A percentile compares a stretch with the other conserved stretches of the same genome.
Conservation (phyloP, 64 coral and sea anemone species). For the Actinia equina region DNA sequence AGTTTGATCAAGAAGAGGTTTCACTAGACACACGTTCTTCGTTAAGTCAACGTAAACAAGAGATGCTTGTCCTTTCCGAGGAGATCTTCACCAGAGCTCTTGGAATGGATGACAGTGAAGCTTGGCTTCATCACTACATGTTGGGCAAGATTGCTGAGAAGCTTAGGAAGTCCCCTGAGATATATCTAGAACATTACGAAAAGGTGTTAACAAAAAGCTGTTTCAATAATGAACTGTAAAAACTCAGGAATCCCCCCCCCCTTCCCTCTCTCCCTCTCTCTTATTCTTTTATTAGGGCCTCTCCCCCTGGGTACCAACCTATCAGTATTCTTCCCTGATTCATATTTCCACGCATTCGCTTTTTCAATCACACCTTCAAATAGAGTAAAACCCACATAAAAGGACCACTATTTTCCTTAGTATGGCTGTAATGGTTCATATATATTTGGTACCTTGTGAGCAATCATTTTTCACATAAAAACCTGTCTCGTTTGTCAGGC, state of each 20-base stretch:
- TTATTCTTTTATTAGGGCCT: too few species aligned
- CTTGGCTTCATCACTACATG: slow-evolving; percentile 95
- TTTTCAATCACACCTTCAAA: too few species aligned
- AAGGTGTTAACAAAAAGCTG: slow-evolving; percentile 34
- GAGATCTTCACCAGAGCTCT: slow-evolving; percentile 84
- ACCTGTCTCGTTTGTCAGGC: too few species aligned
- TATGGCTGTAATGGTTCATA: too few species aligned
- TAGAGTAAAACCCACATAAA: too few species aligned
- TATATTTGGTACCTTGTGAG: too few species aligned
- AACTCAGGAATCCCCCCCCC: background rate
- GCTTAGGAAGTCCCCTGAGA: slow-evolving; percentile 55
- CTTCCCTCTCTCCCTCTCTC: too few species aligned
- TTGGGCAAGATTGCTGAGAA: slow-evolving; percentile 97
- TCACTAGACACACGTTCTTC: slow-evolving; percentile 60
- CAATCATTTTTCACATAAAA: too few species aligned
- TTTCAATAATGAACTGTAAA: background rate
- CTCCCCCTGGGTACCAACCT: too few species aligned
- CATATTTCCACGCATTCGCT: too few species aligned
- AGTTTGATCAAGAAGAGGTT: slow-evolving; percentile 85
- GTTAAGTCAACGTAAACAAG: slow-evolving; percentile 65
- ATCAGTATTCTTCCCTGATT: too few species aligned
- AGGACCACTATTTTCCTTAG: too few species aligned
- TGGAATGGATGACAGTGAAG: slow-evolving; percentile 86
- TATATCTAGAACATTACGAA: slow-evolving; percentile 82
- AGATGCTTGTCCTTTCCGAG: slow-evolving; percentile 84